Evolutionary conservation across 2,797 vertebrate genomes (phyloP), one percentile per base, ranked within the genome.

Genomic region (Mergus octosetaceus): DNA sequence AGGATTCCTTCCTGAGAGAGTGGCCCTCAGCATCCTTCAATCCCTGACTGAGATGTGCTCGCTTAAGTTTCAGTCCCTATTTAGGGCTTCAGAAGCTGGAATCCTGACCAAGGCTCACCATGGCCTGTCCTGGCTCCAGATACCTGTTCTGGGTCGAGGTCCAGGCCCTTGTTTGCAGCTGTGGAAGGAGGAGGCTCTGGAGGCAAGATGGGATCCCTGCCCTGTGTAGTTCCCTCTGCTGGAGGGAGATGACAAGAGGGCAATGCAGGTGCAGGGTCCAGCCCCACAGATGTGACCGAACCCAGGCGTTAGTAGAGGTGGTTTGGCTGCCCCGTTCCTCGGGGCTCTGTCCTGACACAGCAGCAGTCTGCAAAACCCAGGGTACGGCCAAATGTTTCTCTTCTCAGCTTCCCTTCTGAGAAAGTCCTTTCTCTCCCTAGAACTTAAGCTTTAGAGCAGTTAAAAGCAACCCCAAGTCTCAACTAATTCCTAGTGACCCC

Each of bases 121-220:
- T 68, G 77, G 88, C 39, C 54, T 64, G 54, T 49, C 22, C 71
- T 79, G 83, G 51, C 43, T 87, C 36, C 74, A 69, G 61, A 30
- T 11, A 20, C 7, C 24, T 57, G 6, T 2, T 89, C 20, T 54
- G 75, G 86, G 84, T 38, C 21, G 11, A 5, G 27, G 28, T 66
- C 17, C 79, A 75, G 54, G 87, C 43, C 77, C 86, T 41, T 71
- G 57, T 90, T 79, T 87, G 92, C 71, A 90, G 10, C 75, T 2
- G 13, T 41, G 84, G 77, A 74, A 89, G 71, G 78, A 90, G 88
- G 65, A 71, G 65, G 69, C 75, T 90, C 49, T 54, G 45, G 87
- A 81, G 74, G 84, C 49, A 51, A 51, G 24, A 51, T 51, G 49
- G 74, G 94, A 92, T 65, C 88, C 94, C 38, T 93, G 80, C 84